Percentiles rank a stretch among this genome's conserved stretches.
phyloP scores from a whole-genome alignment of 2,888 invertebrate genomes.

The Halictus ligatus region DNA sequence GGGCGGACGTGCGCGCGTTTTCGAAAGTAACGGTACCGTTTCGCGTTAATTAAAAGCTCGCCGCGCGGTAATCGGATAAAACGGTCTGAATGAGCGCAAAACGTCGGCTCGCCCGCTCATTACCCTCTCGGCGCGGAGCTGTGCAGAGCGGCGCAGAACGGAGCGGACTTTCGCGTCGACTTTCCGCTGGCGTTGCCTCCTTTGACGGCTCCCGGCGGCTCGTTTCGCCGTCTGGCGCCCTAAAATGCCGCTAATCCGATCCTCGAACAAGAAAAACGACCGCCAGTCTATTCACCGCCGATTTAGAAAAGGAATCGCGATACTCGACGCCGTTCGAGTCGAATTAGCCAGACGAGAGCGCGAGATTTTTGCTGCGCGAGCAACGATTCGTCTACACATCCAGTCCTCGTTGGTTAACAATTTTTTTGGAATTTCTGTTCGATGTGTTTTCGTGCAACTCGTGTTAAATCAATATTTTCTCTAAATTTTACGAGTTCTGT shows the following conservation, averaged over 20 bases:
- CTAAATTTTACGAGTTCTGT: too few relatives aligned
- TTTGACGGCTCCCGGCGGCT: background rate
- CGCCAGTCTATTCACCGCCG: background rate
- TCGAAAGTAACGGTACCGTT: conserved; percentile 24
- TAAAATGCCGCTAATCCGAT: conserved; percentile 9
- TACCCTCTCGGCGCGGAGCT: background rate
- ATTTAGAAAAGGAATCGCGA: background rate
- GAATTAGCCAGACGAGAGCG: background rate
- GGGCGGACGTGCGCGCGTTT: background rate
- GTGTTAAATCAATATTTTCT: too few relatives aligned
- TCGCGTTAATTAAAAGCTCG: conserved; percentile 29
- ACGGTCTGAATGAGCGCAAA: conserved; percentile 16
- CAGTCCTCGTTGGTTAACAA: background rate
- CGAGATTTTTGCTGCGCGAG: background rate
- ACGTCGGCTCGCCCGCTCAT: conserved; percentile 9
- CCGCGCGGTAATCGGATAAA: conserved; percentile 26
- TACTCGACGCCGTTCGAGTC: background rate
- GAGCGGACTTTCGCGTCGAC: background rate
- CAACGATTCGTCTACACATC: background rate
- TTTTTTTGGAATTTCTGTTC: too few relatives aligned
- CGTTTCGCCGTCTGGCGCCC: conserved; percentile 5
- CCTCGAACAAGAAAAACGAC: background rate
- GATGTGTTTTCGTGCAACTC: too few relatives aligned
- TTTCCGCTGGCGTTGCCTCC: background rate
- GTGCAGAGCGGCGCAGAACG: background rate